Percentiles rank a stretch among this genome's conserved stretches.
Evolutionary conservation across 2,888 invertebrate species (phyloP).

Genomic region (Cylloceria caligata): DNA sequence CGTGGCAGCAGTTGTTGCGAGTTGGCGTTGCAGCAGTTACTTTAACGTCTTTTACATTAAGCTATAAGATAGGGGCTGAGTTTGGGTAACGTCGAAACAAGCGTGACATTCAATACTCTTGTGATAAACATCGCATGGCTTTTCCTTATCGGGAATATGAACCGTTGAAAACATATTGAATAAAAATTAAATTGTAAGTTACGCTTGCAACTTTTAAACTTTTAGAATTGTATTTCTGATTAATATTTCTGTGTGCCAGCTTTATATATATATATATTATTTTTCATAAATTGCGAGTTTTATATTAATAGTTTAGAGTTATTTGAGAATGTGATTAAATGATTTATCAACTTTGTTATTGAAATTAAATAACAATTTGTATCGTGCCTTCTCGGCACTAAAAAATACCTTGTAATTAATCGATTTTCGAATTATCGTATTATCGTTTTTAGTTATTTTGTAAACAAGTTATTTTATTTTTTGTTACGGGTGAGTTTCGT

Average conservation of each 20-base stretch:
- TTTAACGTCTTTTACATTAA: constrained; percentile 41
- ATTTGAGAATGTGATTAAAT: not conserved
- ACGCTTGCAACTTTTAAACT: not conserved
- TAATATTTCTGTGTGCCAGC: not conserved
- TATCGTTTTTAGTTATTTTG: too few relatives aligned
- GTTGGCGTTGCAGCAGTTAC: constrained; percentile 48
- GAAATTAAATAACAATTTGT: not conserved
- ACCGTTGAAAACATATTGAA: not conserved
- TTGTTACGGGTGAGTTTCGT: constrained; percentile 55
- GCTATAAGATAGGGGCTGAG: constrained; percentile 1
- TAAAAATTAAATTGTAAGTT: not conserved
- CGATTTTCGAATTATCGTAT: too few relatives aligned
- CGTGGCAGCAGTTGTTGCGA: constrained; percentile 20
- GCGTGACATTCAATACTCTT: constrained; percentile 37
- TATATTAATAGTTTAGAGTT: not conserved
- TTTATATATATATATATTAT: not conserved
- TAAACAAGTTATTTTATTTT: constrained; percentile 24
- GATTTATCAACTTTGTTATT: not conserved
- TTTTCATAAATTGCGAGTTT: not conserved
- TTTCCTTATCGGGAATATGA: constrained; percentile 10
- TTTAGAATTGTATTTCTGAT: too few relatives aligned
- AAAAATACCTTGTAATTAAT: too few relatives aligned
- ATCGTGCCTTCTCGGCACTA: not conserved
- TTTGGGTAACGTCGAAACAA: constrained; percentile 17
- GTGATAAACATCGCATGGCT: constrained; percentile 3